Evolutionary conservation across 2,888 invertebrate genomes (phyloP).

Genomic region (Ptychoptera albimana): DNA sequence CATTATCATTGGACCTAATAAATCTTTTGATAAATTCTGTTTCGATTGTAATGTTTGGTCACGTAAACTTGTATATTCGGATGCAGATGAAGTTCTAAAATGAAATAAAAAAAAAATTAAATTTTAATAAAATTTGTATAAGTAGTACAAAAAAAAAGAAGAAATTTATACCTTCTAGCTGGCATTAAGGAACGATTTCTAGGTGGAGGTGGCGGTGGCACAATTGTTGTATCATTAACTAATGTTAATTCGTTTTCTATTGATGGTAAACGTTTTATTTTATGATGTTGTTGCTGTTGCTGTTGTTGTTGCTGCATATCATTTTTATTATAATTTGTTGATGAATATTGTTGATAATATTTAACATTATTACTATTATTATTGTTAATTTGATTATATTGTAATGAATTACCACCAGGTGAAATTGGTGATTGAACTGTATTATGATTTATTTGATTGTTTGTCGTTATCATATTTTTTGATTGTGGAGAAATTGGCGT

Average conservation of each 20-base stretch:
- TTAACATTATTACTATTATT: conserved; percentile 1
- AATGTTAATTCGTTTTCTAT: not conserved
- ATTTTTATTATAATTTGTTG: not conserved
- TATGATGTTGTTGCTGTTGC: conserved; percentile 25
- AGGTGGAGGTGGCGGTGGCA: conserved; percentile 29
- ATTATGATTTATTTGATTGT: no score
- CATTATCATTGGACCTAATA: conserved; percentile 43
- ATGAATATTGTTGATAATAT: not conserved
- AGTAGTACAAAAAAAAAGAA: not conserved
- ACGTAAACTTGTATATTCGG: conserved; percentile 40
- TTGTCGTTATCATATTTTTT: no score
- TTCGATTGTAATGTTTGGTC: conserved; percentile 19
- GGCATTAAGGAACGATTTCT: conserved; percentile 19
- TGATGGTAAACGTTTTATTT: not conserved
- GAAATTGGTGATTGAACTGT: no score
- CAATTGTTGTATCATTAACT: not conserved
- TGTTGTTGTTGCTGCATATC: conserved; percentile 27
- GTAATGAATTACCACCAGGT: no score
- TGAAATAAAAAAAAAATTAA: not conserved
- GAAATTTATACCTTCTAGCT: conserved; percentile 13
- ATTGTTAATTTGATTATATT: no score
- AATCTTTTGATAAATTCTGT: conserved; percentile 21
- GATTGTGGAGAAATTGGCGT: no score
- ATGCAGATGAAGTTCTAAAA: conserved; percentile 45
- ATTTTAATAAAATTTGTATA: not conserved